phyloP scores from a whole-genome alignment of 92 coral and sea anemone species.

The Porites divaricata region DNA sequence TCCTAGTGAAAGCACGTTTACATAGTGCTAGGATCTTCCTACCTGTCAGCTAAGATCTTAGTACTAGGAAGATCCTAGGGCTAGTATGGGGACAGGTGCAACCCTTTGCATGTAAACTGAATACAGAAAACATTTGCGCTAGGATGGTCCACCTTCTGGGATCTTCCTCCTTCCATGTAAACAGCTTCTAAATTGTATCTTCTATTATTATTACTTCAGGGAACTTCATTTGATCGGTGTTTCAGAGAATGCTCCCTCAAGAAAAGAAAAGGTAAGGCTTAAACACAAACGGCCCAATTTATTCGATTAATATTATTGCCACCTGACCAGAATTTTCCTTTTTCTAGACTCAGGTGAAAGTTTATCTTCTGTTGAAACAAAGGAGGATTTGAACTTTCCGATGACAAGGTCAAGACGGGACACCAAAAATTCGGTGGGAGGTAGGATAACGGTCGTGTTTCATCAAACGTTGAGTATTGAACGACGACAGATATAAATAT shows the following conservation, averaged over 20 bases:
- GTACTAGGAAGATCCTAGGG: too few species aligned
- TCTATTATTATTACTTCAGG: neutral
- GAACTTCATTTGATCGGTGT: neutral
- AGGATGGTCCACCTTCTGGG: neutral
- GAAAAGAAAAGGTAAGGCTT: neutral
- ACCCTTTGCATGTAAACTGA: too few species aligned
- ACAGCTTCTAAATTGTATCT: neutral
- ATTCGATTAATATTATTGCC: neutral
- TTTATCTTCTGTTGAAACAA: neutral
- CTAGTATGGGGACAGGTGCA: too few species aligned
- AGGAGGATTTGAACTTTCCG: neutral
- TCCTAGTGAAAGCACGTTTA: too few species aligned
- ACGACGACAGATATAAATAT: too few species aligned
- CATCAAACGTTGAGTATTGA: neutral
- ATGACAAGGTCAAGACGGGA: conserved; percentile 2
- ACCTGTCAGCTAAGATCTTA: too few species aligned
- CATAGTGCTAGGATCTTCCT: too few species aligned
- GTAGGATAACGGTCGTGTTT: neutral
- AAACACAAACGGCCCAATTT: too few species aligned
- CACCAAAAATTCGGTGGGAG: neutral
- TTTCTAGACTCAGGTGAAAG: neutral
- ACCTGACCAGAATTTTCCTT: neutral
- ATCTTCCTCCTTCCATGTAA: neutral
- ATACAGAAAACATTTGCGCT: too few species aligned
- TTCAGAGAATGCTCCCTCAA: neutral